phyloP scores from a whole-genome alignment of 2,113 vertebrate species.

The Pygoscelis antarcticus region DNA sequence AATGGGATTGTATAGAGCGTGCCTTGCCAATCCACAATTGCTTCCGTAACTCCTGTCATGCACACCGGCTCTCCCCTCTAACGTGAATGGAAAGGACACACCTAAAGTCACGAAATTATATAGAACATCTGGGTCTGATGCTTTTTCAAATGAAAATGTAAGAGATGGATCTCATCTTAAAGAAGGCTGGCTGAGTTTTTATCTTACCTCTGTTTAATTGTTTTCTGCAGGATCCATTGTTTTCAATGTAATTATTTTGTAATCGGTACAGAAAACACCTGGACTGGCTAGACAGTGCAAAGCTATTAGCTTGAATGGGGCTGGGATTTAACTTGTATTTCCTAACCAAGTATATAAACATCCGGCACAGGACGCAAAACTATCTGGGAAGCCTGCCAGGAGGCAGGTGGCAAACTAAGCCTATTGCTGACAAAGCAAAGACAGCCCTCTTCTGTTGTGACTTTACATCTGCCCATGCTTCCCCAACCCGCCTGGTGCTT shows the following conservation, averaged over 20 bases:
- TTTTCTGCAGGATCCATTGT: background rate
- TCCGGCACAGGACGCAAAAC: background rate
- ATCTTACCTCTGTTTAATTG: background rate
- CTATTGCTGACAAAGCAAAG: background rate
- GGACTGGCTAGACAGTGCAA: background rate
- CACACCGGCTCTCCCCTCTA: rapidly evolving
- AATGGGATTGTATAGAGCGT: rapidly evolving
- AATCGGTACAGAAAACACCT: background rate
- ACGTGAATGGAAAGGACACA: rapidly evolving
- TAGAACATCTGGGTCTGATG: background rate
- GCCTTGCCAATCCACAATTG: rapidly evolving
- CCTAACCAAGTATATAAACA: background rate
- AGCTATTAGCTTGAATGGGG: background rate
- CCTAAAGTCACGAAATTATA: rapidly evolving
- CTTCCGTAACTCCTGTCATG: background rate
- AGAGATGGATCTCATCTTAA: background rate
- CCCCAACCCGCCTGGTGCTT: rapidly evolving
- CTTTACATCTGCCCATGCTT: background rate
- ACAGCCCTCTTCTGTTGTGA: too few species aligned
- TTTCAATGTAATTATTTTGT: background rate
- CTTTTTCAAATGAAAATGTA: background rate
- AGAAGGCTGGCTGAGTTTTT: background rate
- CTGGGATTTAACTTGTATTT: background rate
- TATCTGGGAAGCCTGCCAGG: background rate
- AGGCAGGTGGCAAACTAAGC: background rate